phyloP scores from a whole-genome alignment of 1,140 invertebrate genomes.

The Nasonia giraulti region DNA sequence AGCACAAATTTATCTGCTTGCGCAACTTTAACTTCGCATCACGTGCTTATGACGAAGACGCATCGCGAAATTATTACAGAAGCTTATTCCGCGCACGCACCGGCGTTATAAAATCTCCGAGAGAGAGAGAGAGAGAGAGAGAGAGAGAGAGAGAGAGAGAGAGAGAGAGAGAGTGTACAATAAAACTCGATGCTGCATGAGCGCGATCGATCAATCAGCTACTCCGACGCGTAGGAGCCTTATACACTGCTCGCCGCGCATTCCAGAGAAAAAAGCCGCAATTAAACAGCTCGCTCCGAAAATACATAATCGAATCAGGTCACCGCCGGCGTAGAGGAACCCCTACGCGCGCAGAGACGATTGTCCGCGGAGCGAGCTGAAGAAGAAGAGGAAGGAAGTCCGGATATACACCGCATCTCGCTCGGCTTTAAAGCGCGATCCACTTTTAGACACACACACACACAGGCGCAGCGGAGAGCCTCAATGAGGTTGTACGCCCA shows the following conservation, averaged over 20 bases:
- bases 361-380: background rate
- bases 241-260: background rate
- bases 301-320: too few species aligned
- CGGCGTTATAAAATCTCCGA: background rate
- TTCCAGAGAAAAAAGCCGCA: background rate
- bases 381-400: too few species aligned
- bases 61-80: background rate
- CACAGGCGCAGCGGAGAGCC: background rate
- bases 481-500: constrained; percentile 35
- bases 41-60: background rate
- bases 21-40: background rate
- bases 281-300: background rate
- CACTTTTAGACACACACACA: constrained; percentile 34
- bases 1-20: background rate
- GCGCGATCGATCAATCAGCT: background rate
- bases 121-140: too few species aligned
- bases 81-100: background rate
- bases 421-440: constrained; percentile 31
- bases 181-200: background rate
- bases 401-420: background rate
- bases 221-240: background rate
- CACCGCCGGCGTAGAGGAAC: background rate
- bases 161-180: background rate
- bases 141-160: too few species aligned
- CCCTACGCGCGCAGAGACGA: too few species aligned